Evolutionary conservation across 2,797 vertebrate genomes (phyloP).

Genomic region (Chelon auratus): DNA sequence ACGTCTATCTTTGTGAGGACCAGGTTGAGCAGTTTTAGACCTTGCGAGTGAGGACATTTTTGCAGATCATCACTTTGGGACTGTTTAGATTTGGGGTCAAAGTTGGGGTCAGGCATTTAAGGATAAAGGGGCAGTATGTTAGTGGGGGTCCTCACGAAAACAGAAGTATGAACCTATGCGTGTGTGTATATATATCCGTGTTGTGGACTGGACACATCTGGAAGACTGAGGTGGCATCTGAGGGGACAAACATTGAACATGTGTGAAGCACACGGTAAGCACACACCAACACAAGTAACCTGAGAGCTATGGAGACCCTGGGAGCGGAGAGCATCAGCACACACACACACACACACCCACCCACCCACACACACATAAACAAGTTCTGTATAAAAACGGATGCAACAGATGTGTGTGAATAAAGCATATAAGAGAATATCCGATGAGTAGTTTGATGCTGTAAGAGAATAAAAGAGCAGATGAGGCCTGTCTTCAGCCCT

Average conservation of each 20-base stretch:
- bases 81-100: neutral
- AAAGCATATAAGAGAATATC: slow-evolving; percentile 29
- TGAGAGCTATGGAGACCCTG: slow-evolving; percentile 83
- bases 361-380: neutral
- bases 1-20: slow-evolving; percentile 17
- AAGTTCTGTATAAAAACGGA: slow-evolving; percentile 48
- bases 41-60: neutral
- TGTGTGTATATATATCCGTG: slow-evolving; percentile 12
- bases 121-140: no score
- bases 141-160: neutral
- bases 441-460: slow-evolving; percentile 32
- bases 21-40: neutral
- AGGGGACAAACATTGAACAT: slow-evolving; percentile 57
- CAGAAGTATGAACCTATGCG: neutral
- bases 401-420: slow-evolving; percentile 41
- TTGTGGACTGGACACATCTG: slow-evolving; percentile 51
- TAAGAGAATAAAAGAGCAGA: slow-evolving; percentile 63
- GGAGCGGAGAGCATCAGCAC: slow-evolving; percentile 66
- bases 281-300: slow-evolving; percentile 76
- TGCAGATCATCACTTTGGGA: neutral
- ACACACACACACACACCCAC: neutral
- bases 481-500: slow-evolving; percentile 33
- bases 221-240: slow-evolving; percentile 78
- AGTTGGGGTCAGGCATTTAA: neutral
- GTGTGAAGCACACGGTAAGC: slow-evolving; percentile 55